Base-by-base conservation (phyloP, 2,888 invertebrate species). In the Stenolophus ochropezus region DNA sequence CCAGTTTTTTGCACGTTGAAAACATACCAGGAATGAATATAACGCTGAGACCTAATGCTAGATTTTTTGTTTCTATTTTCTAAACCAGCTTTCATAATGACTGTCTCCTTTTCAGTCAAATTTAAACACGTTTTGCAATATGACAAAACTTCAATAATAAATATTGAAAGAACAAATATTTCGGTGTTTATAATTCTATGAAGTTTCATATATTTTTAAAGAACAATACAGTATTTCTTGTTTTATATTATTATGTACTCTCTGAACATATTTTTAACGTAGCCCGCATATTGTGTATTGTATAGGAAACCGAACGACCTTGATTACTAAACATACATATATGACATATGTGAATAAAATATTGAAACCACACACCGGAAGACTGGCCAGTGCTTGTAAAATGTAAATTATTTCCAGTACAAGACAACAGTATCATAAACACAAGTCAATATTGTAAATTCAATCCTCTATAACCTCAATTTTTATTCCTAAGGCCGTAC, bases 401-500 rank as follows among this genome's bases (percentile, higher is more conserved):
- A 61, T 61, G 61, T 61, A 58, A 58, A 58, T 58, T 21, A 58
- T 23, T 61, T 61, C 61, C n/a, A 61, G 61, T 14, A 25, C 33
- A 42, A 61, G 18, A 56, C 14, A n/a, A 61, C 23, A 25, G 14
- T 61, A 61, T 61, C 61, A 21, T 56, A 56, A 56, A 20, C 56
- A 23, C 2, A 61, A 23, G 8, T 61, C 20, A 25, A 56, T 18
- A 56, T 56, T 56, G 25, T 61, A 61, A 61, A 61, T 61, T n/a
- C 5, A 61, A 61, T 61, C 33, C 33, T 11, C 11, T 4, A 11
- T 61, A 61, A 14, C n/a, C 21, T 25, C 11, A 61, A 61, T 61
- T 61, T 25, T 21, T 23, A 61, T 61, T n/a, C 23, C 0, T 1
- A 61, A 61, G 61, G 65, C 8, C 65, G 27, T 91, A 95, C 95